Conservation (phyloP, 2,797 vertebrate genomes). For the Bucorvus abyssinicus region DNA sequence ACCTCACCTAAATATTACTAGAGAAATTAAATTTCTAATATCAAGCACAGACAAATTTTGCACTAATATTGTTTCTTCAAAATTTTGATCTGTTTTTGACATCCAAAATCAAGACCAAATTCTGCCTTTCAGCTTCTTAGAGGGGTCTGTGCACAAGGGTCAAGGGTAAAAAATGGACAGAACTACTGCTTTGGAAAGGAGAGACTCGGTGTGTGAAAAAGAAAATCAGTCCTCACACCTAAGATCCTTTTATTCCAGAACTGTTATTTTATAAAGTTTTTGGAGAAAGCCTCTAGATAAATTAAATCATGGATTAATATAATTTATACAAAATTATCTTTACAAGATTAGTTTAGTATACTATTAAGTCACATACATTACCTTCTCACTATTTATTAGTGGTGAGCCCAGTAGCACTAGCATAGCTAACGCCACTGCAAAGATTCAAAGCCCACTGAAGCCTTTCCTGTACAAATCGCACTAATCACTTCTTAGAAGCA, state of each 20-base stretch:
- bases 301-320: background rate
- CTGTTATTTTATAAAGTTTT: background rate
- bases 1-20: background rate
- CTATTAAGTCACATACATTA: background rate
- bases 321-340: background rate
- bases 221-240: background rate
- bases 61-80: background rate
- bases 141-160: background rate
- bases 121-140: background rate
- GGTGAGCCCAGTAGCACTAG: background rate
- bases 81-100: background rate
- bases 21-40: background rate
- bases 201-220: background rate
- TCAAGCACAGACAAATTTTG: background rate
- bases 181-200: background rate
- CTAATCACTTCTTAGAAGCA: slow-evolving; percentile 54
- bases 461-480: background rate
- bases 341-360: background rate
- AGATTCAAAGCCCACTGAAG: slow-evolving; percentile 28
- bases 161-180: background rate
- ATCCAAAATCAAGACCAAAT: background rate
- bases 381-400: background rate
- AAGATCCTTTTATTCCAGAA: background rate
- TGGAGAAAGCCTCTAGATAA: background rate
- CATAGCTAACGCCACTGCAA: background rate